Percentiles rank a stretch among this genome's conserved stretches.
Conservation (phyloP, 2,797 vertebrate genomes). For the Remorina albescens region DNA sequence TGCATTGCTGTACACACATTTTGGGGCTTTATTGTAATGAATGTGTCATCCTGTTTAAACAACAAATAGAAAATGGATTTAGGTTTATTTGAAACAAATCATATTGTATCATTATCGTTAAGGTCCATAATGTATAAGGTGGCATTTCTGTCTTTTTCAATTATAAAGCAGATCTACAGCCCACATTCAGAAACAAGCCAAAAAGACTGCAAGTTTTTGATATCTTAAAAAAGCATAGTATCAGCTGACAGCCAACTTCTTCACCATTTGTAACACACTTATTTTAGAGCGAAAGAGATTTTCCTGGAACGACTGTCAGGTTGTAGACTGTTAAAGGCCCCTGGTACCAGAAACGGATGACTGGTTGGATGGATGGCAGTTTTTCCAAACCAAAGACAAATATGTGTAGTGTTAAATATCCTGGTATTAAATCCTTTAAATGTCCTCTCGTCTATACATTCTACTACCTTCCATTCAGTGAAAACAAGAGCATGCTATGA, state of each 20-base stretch:
- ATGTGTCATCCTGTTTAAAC: neutral
- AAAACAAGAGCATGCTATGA: slow-evolving; percentile 19
- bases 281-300: no score
- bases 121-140: no score
- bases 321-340: neutral
- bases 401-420: slow-evolving; percentile 1
- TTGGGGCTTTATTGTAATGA: neutral
- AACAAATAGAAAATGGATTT: neutral
- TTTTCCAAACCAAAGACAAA: slow-evolving; percentile 6
- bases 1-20: neutral
- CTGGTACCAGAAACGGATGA: neutral
- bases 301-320: neutral
- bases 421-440: neutral
- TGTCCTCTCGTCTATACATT: slow-evolving; percentile 10
- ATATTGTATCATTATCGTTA: neutral
- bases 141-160: neutral
- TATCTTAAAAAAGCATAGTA: no score
- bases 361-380: neutral
- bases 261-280: neutral
- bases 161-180: no score
- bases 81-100: neutral
- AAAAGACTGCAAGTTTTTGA: no score
- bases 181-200: no score
- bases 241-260: no score
- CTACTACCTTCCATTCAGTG: slow-evolving; percentile 7